phyloP scores from a whole-genome alignment of 53 echinoderm and acorn worm genomes.

The Echinarachnius parma region DNA sequence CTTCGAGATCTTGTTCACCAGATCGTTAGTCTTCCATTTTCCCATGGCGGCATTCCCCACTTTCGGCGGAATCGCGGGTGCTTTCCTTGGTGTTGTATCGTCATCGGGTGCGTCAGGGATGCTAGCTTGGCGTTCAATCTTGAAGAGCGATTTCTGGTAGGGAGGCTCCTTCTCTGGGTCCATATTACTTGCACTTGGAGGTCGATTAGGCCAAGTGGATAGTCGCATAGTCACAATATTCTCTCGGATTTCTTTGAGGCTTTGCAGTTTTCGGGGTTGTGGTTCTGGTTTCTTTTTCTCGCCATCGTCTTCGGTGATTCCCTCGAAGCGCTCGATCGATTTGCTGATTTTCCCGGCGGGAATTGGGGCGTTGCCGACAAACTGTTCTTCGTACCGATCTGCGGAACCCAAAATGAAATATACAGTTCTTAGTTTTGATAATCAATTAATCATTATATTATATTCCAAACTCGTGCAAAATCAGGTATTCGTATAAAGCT shows the following conservation, averaged over 20 bases:
- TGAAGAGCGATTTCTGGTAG: slow-evolving; percentile 13
- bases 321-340: background rate
- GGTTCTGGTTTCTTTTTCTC: slow-evolving; percentile 13
- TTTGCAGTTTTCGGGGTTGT: background rate
- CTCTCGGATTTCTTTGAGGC: slow-evolving; percentile 19
- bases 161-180: slow-evolving; percentile 3
- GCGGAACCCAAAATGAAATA: too few species aligned
- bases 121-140: slow-evolving; percentile 7
- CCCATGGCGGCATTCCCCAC: background rate
- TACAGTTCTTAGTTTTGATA: too few species aligned
- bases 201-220: slow-evolving; percentile 39
- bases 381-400: slow-evolving; percentile 42
- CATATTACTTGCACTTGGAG: background rate
- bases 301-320: background rate
- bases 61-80: background rate
- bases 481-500: too few species aligned
- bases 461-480: too few species aligned
- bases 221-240: slow-evolving; percentile 38
- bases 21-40: slow-evolving; percentile 23
- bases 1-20: slow-evolving; percentile 1
- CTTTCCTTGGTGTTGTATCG: background rate
- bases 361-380: background rate
- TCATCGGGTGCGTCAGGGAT: background rate
- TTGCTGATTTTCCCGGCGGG: background rate
- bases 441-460: too few species aligned